These are phyloP conservation scores for Caenorhabditis sp. DNA, from an alignment of 2,888 invertebrate genomes.

Conservation along the genomic window DNA sequence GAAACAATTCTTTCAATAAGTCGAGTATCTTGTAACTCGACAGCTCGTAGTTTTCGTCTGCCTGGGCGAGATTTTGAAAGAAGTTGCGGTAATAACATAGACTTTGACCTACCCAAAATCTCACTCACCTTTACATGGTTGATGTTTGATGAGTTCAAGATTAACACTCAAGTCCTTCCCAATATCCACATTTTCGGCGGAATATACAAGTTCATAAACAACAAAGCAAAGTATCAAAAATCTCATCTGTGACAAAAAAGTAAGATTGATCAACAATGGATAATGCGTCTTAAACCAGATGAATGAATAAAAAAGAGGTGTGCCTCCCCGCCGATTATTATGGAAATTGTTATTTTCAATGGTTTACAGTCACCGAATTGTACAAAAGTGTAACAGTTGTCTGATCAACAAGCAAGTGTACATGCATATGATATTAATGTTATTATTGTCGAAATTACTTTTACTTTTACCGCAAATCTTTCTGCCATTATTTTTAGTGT, in stretches of 20 bases:
- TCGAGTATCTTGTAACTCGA: too few species aligned
- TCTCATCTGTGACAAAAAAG: background rate
- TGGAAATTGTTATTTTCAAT: background rate
- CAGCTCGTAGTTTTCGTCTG: too few species aligned
- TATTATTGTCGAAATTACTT: slow-evolving; percentile 9
- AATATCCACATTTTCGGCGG: slow-evolving; percentile 43
- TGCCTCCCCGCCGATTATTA: background rate
- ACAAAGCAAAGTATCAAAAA: background rate
- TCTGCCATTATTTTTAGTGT: slow-evolving; percentile 3
- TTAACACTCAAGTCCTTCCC: slow-evolving; percentile 65
- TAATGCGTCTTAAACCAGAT: background rate
- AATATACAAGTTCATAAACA: background rate
- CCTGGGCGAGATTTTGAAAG: too few species aligned
- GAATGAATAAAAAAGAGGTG: background rate
- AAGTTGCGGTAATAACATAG: too few species aligned
- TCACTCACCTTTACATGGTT: slow-evolving; percentile 63
- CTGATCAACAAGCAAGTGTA: slow-evolving; percentile 16
- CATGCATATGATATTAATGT: background rate
- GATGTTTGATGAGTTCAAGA: slow-evolving; percentile 69
- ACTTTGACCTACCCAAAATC: too few species aligned
- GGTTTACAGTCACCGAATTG: slow-evolving; percentile 11
- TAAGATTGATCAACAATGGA: too few species aligned
- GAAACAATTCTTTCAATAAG: too few species aligned
- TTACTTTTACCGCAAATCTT: slow-evolving; percentile 17
- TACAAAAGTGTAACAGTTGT: slow-evolving; percentile 42